Evolutionary conservation across 2,797 vertebrate species (phyloP).

Genomic region (Decapterus maruadsi): DNA sequence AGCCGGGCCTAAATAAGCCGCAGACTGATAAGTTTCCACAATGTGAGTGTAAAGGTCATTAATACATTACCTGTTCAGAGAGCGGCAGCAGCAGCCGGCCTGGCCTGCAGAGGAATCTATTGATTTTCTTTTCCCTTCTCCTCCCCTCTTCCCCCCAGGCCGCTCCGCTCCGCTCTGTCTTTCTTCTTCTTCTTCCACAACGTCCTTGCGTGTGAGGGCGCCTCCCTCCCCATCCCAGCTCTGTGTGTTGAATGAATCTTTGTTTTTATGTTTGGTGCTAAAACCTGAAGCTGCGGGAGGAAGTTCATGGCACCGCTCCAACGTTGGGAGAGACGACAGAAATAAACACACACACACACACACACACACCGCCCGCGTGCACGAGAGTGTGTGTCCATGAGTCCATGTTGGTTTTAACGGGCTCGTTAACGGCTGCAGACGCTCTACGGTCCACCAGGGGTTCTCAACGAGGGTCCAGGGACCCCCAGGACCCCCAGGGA

Average conservation of each 20-base stretch:
- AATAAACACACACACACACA: no score
- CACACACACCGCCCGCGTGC: no score
- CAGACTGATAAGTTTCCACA: conserved; percentile 88
- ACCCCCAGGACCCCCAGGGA: no score
- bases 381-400: neutral
- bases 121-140: conserved; percentile 66
- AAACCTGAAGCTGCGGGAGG: neutral
- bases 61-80: conserved; percentile 86
- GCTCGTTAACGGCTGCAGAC: no score
- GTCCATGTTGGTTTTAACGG: no score
- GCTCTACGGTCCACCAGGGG: no score
- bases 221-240: neutral
- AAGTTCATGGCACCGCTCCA: neutral
- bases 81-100: no score
- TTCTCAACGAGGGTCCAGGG: no score
- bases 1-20: conserved; percentile 83
- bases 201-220: conserved; percentile 54
- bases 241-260: neutral
- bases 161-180: conserved; percentile 15
- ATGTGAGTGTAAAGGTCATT: conserved; percentile 88
- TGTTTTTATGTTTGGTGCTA: neutral
- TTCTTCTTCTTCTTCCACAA: conserved; percentile 14
- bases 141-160: conserved; percentile 38
- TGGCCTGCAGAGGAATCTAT: conserved; percentile 80
- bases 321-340: no score